Conservation (phyloP, 2,113 vertebrate genomes). For the Notothenia rossii region DNA sequence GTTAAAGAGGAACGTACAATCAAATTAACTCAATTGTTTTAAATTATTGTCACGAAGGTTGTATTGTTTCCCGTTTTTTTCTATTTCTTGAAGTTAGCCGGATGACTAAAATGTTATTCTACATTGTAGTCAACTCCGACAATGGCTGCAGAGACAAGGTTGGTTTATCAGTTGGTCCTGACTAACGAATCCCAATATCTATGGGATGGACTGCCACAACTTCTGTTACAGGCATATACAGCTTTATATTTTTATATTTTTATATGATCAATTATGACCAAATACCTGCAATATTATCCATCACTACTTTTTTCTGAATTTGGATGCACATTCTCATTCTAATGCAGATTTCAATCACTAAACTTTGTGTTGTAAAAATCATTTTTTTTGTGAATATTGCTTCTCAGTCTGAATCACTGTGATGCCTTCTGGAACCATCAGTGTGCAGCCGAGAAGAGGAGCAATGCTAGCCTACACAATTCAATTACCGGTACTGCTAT, state of each 20-base stretch:
- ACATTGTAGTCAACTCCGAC: not conserved
- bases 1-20: not conserved
- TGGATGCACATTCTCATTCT: not conserved
- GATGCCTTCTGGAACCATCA: slow-evolving; percentile 44
- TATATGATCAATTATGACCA: too few species aligned
- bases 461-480: slow-evolving; percentile 30
- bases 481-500: slow-evolving; percentile 28
- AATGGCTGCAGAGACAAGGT: not conserved
- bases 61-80: not conserved
- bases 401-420: slow-evolving; percentile 1
- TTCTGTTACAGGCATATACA: too few species aligned
- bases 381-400: not conserved
- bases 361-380: too few species aligned
- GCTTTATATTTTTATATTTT: too few species aligned
- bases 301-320: not conserved
- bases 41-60: not conserved
- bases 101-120: not conserved
- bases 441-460: slow-evolving; percentile 10
- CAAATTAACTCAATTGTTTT: too few species aligned
- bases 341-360: not conserved
- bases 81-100: not conserved
- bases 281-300: too few species aligned
- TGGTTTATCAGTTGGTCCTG: not conserved
- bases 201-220: not conserved
- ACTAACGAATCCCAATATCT: not conserved